Base-by-base conservation (phyloP, 2,797 vertebrate species). In the Anisognathus igniventris region DNA sequence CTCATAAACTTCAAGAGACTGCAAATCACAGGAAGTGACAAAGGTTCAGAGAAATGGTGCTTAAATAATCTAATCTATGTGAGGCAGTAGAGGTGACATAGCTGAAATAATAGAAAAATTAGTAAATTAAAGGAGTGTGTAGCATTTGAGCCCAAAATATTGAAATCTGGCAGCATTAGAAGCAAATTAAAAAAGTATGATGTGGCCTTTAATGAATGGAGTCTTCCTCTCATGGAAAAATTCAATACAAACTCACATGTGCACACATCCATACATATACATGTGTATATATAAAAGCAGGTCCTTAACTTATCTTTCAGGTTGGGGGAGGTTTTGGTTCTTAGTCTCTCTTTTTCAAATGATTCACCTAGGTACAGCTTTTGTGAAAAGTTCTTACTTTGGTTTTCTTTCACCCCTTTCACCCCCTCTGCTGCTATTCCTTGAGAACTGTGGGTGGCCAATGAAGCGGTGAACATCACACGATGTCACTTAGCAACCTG, bases 401-500 rank as follows among this genome's bases (percentile, higher is more conserved):
- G 66, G 68, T 66, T 96, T 95, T 87, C 86, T 92, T 81, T 94
- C 76, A 57, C 75, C 79, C 57, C 25, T 13, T 57, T 53, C 40
- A 75, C 30, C 74, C 87, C 60, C 93, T 95, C 88, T 81, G 33
- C 65, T 96, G 87, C 92, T 95, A 91, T 96, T 97, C 94, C 97
- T 92, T 96, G 94, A 96, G 93, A 92, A 86, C 87, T 88, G 95
- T 95, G 96, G 97, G 95, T 97, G 97, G 96, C 65, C 44, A 6
- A 96, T 96, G 95, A 96, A 82, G 93, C 50, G 65, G 78, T 61
- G 89, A 95, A 74, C 92, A 93, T 96, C 93, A 94, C 93, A 73
- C 54, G 74, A 88, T 96, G 95, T 98, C 97, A 97, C 97, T 96
- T 98, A 98, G 97, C 98, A 98, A 98, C 97, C 12, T 42, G 72